Evolutionary conservation across 35 echinoderm and acorn worm genomes (phyloP), one percentile per base, ranked within the genome.

Genomic region (Eucidaris tribuloides): DNA sequence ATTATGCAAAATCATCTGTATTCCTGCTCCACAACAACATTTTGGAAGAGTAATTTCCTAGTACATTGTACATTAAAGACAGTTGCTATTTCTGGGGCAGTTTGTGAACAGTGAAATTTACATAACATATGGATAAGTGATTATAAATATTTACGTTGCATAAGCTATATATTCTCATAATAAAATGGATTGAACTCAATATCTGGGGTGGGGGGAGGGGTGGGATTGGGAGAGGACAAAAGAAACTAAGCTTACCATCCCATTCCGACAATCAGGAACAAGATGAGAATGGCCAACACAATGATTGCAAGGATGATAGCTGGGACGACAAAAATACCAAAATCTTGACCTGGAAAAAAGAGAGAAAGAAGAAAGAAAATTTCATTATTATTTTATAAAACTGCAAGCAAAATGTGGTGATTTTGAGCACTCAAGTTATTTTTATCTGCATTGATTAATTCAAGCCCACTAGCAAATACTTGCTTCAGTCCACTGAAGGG

Each of bases 231-330:
- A n/a, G n/a, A n/a, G n/a, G n/a, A n/a, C n/a, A n/a, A n/a, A n/a
- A n/a, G n/a, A n/a, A n/a, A n/a, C n/a, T n/a, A n/a, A n/a, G 44
- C 68, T 74, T n/a, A 74, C 68, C 68, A 74, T 74, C 68, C 68
- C 6, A 74, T 35, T 38, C 68, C 68, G 5, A 74, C 44, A 5
- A 40, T 40, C 68, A 74, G 38, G 40, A 74, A 74, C 22, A 44
- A 18, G 38, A 41, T 41, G 14, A 74, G 68, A 17, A 74, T 0
- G 41, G n/a, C n/a, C 6, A 44, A 9, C 7, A 74, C 68, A 36
- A 74, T 74, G 68, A 74, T 19, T 1, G 11, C 68, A 22, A 74
- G 36, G 20, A 74, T 20, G 38, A 41, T 74, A 17, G 68, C 68
- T 7, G 68, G 68, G 14, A 74, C 44, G 68, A 41, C 33, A 44